These are phyloP conservation scores for Sarotherodon lohbergeri DNA, from an alignment of 2,113 vertebrate genomes.

Conservation along the genomic window DNA sequence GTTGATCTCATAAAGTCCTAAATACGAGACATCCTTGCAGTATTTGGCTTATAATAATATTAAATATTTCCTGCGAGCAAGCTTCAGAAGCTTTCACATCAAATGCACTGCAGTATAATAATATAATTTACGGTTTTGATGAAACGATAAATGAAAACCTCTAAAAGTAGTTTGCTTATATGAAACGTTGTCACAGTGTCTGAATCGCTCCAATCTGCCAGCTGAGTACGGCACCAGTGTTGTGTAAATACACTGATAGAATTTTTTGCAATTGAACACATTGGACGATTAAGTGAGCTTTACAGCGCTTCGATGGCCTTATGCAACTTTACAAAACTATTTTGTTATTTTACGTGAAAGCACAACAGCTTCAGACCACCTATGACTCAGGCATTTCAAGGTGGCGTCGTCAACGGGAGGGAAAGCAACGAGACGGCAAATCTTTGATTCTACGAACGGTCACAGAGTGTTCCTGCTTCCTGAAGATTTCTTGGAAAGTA, in stretches of 20 bases:
- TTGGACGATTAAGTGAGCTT: constrained; percentile 18
- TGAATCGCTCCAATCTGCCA: background rate
- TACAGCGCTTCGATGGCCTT: constrained; percentile 53
- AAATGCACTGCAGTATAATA: background rate
- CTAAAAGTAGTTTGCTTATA: background rate
- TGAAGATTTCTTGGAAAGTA: constrained; percentile 12
- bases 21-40: background rate
- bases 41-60: background rate
- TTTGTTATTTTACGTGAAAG: constrained; percentile 44
- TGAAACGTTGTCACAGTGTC: background rate
- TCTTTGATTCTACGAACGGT: constrained; percentile 7
- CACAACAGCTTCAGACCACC: constrained; percentile 47
- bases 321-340: constrained; percentile 36
- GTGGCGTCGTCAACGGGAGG: background rate
- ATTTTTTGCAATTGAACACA: background rate
- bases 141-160: background rate
- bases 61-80: background rate
- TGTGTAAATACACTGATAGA: background rate
- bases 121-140: background rate
- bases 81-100: background rate
- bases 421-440: background rate
- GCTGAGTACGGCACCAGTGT: background rate
- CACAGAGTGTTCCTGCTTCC: constrained; percentile 24
- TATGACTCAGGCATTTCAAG: constrained; percentile 57
- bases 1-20: background rate